These are phyloP conservation scores for Borostomias antarcticus DNA, from an alignment of 2,797 vertebrate species.

Conservation along the genomic window DNA sequence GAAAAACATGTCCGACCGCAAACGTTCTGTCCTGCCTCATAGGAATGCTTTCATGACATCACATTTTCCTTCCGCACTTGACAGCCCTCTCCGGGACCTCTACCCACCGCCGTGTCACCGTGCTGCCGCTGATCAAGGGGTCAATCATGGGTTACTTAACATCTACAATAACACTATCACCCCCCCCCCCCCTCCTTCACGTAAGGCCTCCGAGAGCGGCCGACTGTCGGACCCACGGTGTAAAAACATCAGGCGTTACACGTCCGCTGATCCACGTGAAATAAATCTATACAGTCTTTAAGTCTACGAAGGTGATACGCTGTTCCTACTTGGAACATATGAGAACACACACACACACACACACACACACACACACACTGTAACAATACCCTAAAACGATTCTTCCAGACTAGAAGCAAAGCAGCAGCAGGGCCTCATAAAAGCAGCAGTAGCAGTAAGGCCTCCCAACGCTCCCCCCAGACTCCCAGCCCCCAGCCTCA, in stretches of 20 bases:
- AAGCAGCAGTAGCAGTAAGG: constrained; percentile 46
- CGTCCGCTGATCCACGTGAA: neutral
- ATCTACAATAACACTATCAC: no score
- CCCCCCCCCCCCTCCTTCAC: no score
- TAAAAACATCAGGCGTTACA: no score
- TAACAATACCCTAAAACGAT: constrained; percentile 37
- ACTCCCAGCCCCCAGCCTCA: no score
- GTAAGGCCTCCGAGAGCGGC: no score
- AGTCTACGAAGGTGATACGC: neutral
- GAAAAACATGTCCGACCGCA: constrained; percentile 71
- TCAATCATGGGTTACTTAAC: neutral
- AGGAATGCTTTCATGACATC: constrained; percentile 63
- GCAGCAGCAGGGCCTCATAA: constrained; percentile 51
- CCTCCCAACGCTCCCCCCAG: constrained; percentile 29
- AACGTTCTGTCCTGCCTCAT: constrained; percentile 53
- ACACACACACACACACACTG: neutral
- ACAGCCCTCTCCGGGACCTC: constrained; percentile 45
- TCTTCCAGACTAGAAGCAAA: constrained; percentile 51
- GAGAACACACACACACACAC: neutral
- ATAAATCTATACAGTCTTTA: neutral
- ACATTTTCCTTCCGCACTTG: constrained; percentile 69
- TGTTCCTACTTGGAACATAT: neutral
- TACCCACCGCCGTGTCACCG: constrained; percentile 18
- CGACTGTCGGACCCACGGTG: no score
- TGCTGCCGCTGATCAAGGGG: neutral